These are phyloP conservation scores for Drosophila pachea DNA, from an alignment of 1,140 invertebrate species.

Conservation along the genomic window DNA sequence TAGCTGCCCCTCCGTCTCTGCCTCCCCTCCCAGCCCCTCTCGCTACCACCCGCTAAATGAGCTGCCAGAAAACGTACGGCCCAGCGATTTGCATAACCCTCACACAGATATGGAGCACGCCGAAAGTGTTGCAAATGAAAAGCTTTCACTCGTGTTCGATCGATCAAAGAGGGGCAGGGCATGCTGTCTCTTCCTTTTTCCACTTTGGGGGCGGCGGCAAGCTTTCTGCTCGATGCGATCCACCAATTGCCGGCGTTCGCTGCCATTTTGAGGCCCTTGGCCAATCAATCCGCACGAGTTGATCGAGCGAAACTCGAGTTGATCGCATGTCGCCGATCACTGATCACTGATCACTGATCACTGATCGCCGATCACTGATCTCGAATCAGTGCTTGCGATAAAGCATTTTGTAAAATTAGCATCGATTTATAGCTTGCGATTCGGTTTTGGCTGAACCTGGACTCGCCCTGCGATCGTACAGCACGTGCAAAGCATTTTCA, in stretches of 20 bases:
- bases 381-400: not conserved
- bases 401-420: slow-evolving; percentile 17
- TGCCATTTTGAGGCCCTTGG: not conserved
- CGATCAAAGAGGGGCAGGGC: not conserved
- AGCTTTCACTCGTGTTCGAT: slow-evolving; percentile 40
- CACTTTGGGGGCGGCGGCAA: too few relatives aligned
- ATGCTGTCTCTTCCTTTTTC: slow-evolving; percentile 2
- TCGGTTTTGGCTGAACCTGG: not conserved
- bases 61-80: not conserved
- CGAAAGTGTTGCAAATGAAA: too few relatives aligned
- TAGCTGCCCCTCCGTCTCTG: not conserved
- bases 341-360: not conserved
- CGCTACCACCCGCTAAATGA: not conserved
- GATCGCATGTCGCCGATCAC: slow-evolving; percentile 11
- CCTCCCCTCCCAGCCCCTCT: not conserved
- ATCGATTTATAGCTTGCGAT: not conserved
- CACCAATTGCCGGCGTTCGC: not conserved
- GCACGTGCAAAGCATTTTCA: too few relatives aligned
- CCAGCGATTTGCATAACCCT: not conserved
- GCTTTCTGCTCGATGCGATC: too few relatives aligned
- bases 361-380: not conserved
- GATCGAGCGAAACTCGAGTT: not conserved
- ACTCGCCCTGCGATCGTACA: too few relatives aligned
- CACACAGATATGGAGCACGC: slow-evolving; percentile 11
- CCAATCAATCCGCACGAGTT: not conserved